A percentile compares a stretch with the other conserved stretches of the same genome.
Conservation (phyloP, 2,113 vertebrate species). For the Burhinus bistriatus region DNA sequence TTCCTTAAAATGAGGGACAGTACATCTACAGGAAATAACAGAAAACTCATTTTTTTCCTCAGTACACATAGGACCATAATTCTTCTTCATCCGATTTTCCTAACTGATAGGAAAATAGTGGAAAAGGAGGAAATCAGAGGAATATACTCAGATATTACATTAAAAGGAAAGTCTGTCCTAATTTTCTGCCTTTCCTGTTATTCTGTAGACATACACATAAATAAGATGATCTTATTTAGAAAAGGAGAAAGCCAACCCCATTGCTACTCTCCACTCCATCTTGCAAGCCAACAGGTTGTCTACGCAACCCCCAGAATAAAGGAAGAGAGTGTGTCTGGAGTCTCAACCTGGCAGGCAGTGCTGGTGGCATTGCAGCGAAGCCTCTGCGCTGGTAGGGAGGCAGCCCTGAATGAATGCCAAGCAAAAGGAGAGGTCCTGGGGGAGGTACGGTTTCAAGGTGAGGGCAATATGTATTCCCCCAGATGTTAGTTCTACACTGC, state of each 20-base stretch:
- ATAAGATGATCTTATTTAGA: background rate
- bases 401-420: background rate
- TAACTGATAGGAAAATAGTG: background rate
- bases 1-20: background rate
- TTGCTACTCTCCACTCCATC: background rate
- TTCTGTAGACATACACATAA: background rate
- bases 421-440: background rate
- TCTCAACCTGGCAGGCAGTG: background rate
- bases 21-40: background rate
- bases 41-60: background rate
- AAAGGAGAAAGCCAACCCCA: background rate
- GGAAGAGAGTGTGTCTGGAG: fast-evolving
- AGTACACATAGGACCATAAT: background rate
- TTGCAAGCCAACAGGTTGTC: background rate
- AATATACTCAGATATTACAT: background rate
- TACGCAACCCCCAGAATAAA: background rate
- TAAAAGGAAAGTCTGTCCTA: background rate
- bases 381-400: fast-evolving
- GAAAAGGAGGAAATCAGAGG: background rate
- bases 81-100: background rate
- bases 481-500: background rate
- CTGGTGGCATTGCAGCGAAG: background rate
- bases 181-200: background rate
- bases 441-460: background rate
- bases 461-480: background rate